A percentile compares a stretch with the other conserved stretches of the same genome.
These are phyloP conservation scores for Meghimatium bilineatum DNA, from an alignment of 2,888 invertebrate species.

Conservation along the genomic window DNA sequence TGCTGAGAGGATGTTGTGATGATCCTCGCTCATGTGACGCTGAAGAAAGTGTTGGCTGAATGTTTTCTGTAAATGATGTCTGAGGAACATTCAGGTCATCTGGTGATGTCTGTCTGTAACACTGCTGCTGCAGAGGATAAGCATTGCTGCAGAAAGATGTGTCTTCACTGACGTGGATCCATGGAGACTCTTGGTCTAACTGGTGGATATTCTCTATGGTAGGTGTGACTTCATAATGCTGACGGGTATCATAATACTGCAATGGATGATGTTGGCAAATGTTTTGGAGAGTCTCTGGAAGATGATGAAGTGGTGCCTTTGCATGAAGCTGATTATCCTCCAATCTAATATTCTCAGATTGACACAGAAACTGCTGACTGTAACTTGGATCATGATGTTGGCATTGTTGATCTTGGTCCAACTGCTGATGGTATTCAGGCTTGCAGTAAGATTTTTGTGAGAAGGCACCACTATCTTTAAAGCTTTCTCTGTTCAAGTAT, in stretches of 20 bases:
- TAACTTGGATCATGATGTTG: not conserved
- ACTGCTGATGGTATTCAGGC: not conserved
- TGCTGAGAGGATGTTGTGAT: too few species aligned
- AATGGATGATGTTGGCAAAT: not conserved
- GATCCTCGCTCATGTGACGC: not conserved
- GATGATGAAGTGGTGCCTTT: not conserved
- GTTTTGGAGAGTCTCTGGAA: not conserved
- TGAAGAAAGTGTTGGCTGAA: not conserved
- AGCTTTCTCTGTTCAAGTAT: not conserved
- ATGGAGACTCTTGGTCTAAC: not conserved
- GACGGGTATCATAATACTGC: not conserved
- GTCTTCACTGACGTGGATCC: not conserved
- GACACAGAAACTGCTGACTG: not conserved
- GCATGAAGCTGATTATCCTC: not conserved
- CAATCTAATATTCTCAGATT: too few species aligned
- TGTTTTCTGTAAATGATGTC: slow-evolving; percentile 2
- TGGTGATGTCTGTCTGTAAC: not conserved
- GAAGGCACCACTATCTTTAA: not conserved
- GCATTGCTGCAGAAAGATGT: not conserved
- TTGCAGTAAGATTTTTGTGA: too few species aligned
- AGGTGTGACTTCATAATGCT: not conserved
- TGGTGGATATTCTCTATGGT: not conserved
- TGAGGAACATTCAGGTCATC: not conserved
- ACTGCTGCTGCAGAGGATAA: not conserved
- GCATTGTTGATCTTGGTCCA: not conserved